Evolutionary conservation across 2,797 vertebrate species (phyloP), one percentile per base, ranked within the genome.

Genomic region (Hyperoplus immaculatus): DNA sequence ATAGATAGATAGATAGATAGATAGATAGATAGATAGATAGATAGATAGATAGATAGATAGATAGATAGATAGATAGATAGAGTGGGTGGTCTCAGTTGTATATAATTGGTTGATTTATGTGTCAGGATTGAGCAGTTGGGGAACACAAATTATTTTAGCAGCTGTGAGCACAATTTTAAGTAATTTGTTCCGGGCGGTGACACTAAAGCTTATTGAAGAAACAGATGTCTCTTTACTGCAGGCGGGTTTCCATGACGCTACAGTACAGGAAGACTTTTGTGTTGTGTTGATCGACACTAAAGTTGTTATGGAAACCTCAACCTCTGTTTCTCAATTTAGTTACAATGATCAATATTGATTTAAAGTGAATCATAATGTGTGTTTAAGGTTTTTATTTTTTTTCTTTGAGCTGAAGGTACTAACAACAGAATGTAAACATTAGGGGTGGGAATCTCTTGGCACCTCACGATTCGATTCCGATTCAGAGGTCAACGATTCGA

Each of bases 51-150:
- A 21, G 21, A 21, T 21, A 2, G 21, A 21, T 29, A 29, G 29
- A 29, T 29, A 2, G 29, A 29, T 29, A 2, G 42, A 43, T 43
- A 3, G 43, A 45, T 45, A 45, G 43, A 45, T 45, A 45, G 43
- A 47, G 86, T 80, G 75, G 82, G 86, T 76, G 87, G 77, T 80
- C 82, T 77, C 71, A 74, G 70, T 71, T n/a, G 4, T 72, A 77
- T 54, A 47, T 69, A 69, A 66, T 56, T 69, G 21, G 64, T 14
- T 79, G 67, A 78, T 78, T 78, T 81, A 69, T 62, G 77, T 50
- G 69, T 86, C 60, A 68, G 56, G 29, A 45, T 46, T 51, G 69
- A 74, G 65, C 72, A 80, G 61, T 80, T 72, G 16, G 16, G 60
- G 76, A 75, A 68, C n/a, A 18, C 5, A 11, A 53, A 75, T 83